phyloP scores from a whole-genome alignment of 2,888 invertebrate species.

The Loripinus fragilis region DNA sequence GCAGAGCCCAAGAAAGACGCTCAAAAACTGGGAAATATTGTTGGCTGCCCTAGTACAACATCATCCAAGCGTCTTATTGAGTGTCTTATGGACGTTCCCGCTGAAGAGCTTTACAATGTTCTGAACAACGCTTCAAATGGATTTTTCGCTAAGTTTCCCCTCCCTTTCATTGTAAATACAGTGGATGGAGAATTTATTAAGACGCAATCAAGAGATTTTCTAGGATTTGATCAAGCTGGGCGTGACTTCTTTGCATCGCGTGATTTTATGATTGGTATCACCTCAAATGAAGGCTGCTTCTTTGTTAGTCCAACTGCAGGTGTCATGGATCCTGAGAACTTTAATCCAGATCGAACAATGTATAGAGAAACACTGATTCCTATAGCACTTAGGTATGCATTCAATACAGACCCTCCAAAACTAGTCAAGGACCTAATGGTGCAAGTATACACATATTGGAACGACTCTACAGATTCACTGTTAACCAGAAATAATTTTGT shows the following conservation, averaged over 20 bases:
- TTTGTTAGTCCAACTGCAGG: conserved; percentile 84
- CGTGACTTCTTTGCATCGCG: conserved; percentile 16
- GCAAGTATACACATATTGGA: conserved; percentile 37
- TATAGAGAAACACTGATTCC: conserved; percentile 4
- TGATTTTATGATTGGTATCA: conserved; percentile 96
- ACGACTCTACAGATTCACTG: conserved; percentile 2
- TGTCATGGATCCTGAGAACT: not conserved
- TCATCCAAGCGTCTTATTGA: conserved; percentile 36
- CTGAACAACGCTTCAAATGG: conserved; percentile 27
- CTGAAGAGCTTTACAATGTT: conserved; percentile 34
- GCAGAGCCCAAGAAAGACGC: not conserved
- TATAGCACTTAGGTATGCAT: not conserved
- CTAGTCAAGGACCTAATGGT: conserved; percentile 4
- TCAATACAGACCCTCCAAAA: not conserved
- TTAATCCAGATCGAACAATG: conserved; percentile 79
- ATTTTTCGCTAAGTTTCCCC: conserved; percentile 27
- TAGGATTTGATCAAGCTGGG: conserved; percentile 88
- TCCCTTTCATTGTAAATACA: conserved; percentile 91
- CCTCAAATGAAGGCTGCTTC: conserved; percentile 92
- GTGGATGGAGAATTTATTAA: conserved; percentile 92
- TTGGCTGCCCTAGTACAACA: not conserved
- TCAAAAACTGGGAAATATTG: not conserved
- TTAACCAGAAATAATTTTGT: conserved; percentile 21
- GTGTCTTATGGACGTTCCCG: conserved; percentile 40
- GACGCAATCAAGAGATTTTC: conserved; percentile 92